Base-by-base conservation (phyloP, 2,797 vertebrate species). In the Monodelphis domestica region DNA sequence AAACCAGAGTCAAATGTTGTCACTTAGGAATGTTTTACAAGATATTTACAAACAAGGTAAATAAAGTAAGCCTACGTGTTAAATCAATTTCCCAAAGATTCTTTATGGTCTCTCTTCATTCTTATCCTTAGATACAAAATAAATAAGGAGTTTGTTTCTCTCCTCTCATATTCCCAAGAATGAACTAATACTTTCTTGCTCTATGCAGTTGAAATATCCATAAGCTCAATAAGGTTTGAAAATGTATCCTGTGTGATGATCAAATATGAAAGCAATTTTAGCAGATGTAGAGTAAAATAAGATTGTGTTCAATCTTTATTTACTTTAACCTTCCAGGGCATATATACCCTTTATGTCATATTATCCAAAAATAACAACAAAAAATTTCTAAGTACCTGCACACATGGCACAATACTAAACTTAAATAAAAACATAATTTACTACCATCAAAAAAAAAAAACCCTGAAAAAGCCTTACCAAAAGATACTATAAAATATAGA, bases 341-440 rank as follows among this genome's bases (percentile, higher is more conserved):
- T 26, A n/a, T n/a, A n/a, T n/a, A 56, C 6, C 7, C 56, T 57
- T 30, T 30, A 57, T 4, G 30, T 63, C 9, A 14, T 12, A 63
- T n/a, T 63, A n/a, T n/a, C 30, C 57, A 33, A 59, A 59, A 57
- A 1, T 24, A 57, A n/a, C n/a, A n/a, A 84, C n/a, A n/a, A 51
- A 92, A 91, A 91, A 56, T 33, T 88, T 28, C 29, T 91, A 88
- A n/a, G 53, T 88, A 50, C 24, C 15, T 93, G 53, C 21, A 92
- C 21, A 94, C 91, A 94, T 2, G 45, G 30, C 45, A 57, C 2
- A 90, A n/a, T 57, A 90, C n/a, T 78, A 94, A 53, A 45, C 91
- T 93, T 92, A 91, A 53, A 91, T 26, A 94, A 93, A 87, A 33
- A 89, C 26, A 28, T 5, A 91, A 56, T 53, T 91, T 91, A 54